Evolutionary conservation across 2,113 vertebrate species (phyloP), one percentile per base, ranked within the genome.

Genomic region (Anhinga anhinga): DNA sequence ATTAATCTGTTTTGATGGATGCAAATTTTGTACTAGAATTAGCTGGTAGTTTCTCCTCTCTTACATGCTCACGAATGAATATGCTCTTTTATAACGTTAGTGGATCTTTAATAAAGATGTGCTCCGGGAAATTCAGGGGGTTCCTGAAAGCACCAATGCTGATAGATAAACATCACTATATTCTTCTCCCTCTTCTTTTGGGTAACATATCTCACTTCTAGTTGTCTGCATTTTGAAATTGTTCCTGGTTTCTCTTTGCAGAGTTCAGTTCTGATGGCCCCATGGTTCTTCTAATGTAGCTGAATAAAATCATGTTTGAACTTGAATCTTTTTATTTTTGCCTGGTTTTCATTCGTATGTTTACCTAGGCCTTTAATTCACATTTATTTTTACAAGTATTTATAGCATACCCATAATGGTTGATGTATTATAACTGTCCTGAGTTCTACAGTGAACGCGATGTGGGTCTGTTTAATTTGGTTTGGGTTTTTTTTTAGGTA

Each of bases 401-500:
- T 71, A 38, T 5, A 61, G 7, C 5, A 15, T 1, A 2, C 17
- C 36, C 5, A 4, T 32, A 61, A 45, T 42, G 40, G 10, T 16
- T 73, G 36, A 29, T 65, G 14, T 44, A 8, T 61, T 82, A 10
- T 9, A 77, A n/a, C 23, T 66, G 16, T 38, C 38, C 13, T 44
- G 26, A 82, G 21, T 85, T 83, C 52, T 80, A 19, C 12, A 38
- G 20, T 40, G 58, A 82, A 53, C 55, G 16, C 78, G 74, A 78
- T 44, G n/a, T 12, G 56, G 4, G 30, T 67, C 25, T 50, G 6
- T 22, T 66, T 66, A 17, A 21, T 86, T 73, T 66, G 8, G 5
- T 76, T 72, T 59, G 5, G 6, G 6, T 1, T 3, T 11, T 32
- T 5, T 44, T 55, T 44, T 10, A n/a, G 6, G 0, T 13, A 9